phyloP scores from a whole-genome alignment of 2,888 invertebrate species.

The Argyresthia albistria region DNA sequence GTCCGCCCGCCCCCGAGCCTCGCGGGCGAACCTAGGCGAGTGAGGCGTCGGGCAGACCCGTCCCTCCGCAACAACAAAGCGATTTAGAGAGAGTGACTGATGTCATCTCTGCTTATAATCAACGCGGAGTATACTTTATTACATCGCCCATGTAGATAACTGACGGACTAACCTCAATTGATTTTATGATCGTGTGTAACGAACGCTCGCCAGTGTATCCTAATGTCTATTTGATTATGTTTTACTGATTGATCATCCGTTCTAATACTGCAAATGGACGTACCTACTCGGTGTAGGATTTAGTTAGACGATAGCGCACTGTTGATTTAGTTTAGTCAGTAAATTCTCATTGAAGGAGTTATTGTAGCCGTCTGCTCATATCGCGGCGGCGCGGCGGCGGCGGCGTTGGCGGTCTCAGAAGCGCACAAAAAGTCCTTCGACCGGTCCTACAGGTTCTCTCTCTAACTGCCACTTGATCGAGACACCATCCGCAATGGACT shows the following conservation, averaged over 20 bases:
- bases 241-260: no score
- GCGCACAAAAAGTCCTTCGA: constrained; percentile 40
- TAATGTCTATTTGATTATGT: no score
- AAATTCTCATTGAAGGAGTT: constrained; percentile 10
- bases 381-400: constrained; percentile 7
- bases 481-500: constrained; percentile 11
- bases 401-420: constrained; percentile 15
- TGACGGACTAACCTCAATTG: no score
- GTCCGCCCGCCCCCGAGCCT: background rate
- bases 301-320: no score
- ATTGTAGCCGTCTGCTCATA: constrained; percentile 15
- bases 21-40: background rate
- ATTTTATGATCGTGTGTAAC: no score
- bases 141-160: no score
- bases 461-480: constrained; percentile 9
- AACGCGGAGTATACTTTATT: no score
- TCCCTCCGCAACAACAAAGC: background rate
- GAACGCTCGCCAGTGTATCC: no score
- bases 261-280: no score
- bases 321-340: background rate
- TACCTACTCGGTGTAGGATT: no score
- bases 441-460: constrained; percentile 51
- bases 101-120: background rate
- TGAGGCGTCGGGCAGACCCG: background rate
- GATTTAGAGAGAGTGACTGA: background rate